A percentile compares a stretch with the other conserved stretches of the same genome.
Evolutionary conservation across 35 echinoderm and acorn worm species (phyloP).

Genomic region (Patiria miniata): DNA sequence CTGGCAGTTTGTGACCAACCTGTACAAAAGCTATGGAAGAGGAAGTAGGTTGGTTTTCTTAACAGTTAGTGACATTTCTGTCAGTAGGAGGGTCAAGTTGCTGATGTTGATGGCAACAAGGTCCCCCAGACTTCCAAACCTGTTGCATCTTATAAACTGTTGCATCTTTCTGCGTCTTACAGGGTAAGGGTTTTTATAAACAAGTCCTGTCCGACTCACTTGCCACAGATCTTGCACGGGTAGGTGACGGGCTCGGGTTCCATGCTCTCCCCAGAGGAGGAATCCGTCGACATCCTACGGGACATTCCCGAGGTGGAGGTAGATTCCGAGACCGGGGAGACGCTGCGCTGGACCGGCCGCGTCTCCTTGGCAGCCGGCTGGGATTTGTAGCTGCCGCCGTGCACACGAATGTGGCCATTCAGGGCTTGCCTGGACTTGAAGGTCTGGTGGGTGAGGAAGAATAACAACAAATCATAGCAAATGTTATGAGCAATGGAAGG

Average conservation of each 20-base stretch:
- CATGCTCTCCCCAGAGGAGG: conserved; percentile 41
- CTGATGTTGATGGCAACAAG: too few species aligned
- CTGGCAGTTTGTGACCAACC: too few species aligned
- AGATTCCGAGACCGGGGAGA: background rate
- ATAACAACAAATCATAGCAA: background rate
- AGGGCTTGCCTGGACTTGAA: conserved; percentile 95
- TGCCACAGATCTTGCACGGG: conserved; percentile 86
- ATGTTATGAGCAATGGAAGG: too few species aligned
- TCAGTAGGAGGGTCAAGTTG: too few species aligned
- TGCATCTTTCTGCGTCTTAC: too few species aligned
- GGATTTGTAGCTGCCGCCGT: conserved; percentile 84
- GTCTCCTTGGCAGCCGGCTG: conserved; percentile 8
- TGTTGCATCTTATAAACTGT: too few species aligned
- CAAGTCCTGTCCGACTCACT: conserved; percentile 66
- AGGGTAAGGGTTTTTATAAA: too few species aligned
- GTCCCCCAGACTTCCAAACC: too few species aligned
- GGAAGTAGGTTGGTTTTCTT: too few species aligned
- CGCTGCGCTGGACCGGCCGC: background rate
- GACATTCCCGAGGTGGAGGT: background rate
- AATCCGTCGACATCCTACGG: conserved; percentile 14
- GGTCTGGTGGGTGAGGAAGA: conserved; percentile 41
- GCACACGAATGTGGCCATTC: conserved; percentile 96
- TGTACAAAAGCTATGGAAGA: too few species aligned
- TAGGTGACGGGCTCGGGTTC: conserved; percentile 35
- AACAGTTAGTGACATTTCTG: too few species aligned